Base-by-base conservation (phyloP, 2,797 vertebrate genomes). In the Argya squamiceps region DNA sequence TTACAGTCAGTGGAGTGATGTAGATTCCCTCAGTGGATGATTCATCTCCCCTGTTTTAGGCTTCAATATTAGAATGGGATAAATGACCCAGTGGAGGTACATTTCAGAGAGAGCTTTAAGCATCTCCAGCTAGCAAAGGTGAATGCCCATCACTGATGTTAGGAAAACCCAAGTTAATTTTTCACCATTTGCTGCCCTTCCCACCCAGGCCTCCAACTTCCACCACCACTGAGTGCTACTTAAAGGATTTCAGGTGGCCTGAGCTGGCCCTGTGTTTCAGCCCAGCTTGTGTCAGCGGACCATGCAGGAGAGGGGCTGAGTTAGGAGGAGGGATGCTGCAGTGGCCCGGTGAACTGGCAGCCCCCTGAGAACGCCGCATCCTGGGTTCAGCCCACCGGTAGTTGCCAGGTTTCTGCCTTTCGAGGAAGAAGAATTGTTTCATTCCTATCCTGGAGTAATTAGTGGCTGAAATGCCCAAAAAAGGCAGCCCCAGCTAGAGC, bases 1-100 rank as follows among this genome's bases (percentile, higher is more conserved):
- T 84, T 76, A 62, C 65, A 86, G 63, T 81, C 73, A 62, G 46
- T 5, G 2, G 43, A 88, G 60, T 75, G 83, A 94, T 85, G 68
- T 64, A 85, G 56, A 55, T 92, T 95, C 43, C 77, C 70, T 52
- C 50, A 81, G 69, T 69, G 74, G 77, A 78, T 96, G 90, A 95
- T 93, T 97, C 85, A 94, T 94, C 88, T 86, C 36, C 53, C 39
- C 8, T 75, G 41, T 34, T 96, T 81, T 92, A 94, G 85, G 39
- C 73, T 95, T 93, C 77, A 41, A 0, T 93, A 86, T 84, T 78
- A 90, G 53, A 93, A 53, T 2, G 27, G 85, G 67, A 81, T 89
- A 85, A 95, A 90, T 94, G 79, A 86, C 88, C 83, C 55, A 1
- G 1, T 52, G 44, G 47, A 94, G 55, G 55, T 69, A 47, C 4